These are phyloP conservation scores for Channa maculata DNA, from an alignment of 2,113 vertebrate genomes.

Conservation along the genomic window DNA sequence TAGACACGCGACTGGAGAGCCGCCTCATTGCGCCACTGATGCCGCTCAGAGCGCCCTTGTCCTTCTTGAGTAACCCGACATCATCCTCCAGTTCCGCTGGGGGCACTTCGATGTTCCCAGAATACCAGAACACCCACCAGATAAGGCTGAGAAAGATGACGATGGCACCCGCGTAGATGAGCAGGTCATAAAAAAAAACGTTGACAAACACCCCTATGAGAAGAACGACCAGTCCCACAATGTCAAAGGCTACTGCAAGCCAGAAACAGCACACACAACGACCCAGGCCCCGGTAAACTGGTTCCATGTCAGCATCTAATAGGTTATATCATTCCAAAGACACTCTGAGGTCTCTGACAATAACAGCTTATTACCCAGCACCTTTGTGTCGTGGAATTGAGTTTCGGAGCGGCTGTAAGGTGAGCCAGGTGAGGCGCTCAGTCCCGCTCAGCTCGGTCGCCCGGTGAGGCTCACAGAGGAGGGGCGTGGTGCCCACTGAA, in stretches of 20 bases:
- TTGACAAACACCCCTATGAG: constrained; percentile 83
- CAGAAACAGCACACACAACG: constrained; percentile 89
- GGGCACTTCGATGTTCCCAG: constrained; percentile 91
- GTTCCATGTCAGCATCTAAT: constrained; percentile 46
- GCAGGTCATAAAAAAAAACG: constrained; percentile 88
- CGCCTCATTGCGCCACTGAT: constrained; percentile 66
- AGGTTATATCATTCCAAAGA: neutral
- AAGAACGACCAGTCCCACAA: constrained; percentile 83
- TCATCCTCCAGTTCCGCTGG: constrained; percentile 81
- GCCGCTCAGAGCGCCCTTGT: constrained; percentile 12
- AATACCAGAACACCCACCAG: constrained; percentile 97
- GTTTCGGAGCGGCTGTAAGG: constrained; percentile 19
- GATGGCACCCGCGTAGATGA: constrained; percentile 91
- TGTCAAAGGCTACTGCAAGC: constrained; percentile 89
- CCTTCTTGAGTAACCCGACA: constrained; percentile 73
- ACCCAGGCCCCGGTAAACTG: constrained; percentile 74
- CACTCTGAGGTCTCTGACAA: neutral
- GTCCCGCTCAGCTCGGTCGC: constrained; percentile 4
- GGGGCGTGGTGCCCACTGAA: constrained; percentile 7
- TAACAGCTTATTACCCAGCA: neutral
- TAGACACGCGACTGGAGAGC: constrained; percentile 75
- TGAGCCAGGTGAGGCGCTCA: constrained; percentile 48
- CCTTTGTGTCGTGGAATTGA: neutral
- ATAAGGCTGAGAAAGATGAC: constrained; percentile 92
- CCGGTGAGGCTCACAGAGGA: neutral